A percentile compares a stretch with the other conserved stretches of the same genome.
phyloP scores from a whole-genome alignment of 2,888 invertebrate species.

The Teleiodes luculella region DNA sequence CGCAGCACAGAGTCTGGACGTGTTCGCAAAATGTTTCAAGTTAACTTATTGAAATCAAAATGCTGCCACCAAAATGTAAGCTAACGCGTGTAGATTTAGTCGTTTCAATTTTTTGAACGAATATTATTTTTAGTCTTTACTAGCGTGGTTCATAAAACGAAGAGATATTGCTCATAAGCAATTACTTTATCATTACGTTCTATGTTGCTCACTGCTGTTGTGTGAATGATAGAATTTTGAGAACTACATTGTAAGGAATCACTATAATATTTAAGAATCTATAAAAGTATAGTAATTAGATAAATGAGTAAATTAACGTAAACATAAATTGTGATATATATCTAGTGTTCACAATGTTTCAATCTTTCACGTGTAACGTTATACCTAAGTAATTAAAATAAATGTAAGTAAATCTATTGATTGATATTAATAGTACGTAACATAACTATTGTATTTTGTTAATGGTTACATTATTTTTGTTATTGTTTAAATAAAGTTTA shows the following conservation, averaged over 20 bases:
- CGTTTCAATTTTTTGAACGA: background rate
- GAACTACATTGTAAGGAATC: too few species aligned
- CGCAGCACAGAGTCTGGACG: conserved; percentile 15
- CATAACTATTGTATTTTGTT: background rate
- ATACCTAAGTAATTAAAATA: too few species aligned
- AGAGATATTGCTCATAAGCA: conserved; percentile 5
- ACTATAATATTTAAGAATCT: too few species aligned
- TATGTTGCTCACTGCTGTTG: background rate
- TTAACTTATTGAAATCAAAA: background rate
- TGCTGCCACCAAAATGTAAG: conserved; percentile 1
- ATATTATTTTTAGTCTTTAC: background rate
- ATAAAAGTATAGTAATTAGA: too few species aligned
- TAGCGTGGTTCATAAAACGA: background rate
- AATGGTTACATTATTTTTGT: background rate
- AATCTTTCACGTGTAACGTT: background rate
- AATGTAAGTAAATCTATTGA: too few species aligned
- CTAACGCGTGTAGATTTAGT: background rate
- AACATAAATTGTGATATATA: conserved; percentile 2
- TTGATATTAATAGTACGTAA: too few species aligned
- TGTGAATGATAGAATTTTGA: background rate
- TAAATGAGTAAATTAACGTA: background rate
- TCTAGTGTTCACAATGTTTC: background rate
- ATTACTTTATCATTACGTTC: background rate
- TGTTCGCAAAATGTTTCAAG: conserved; percentile 9
- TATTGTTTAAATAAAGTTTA: background rate